These are phyloP conservation scores for Clavelina lepadiformis DNA, from an alignment of 23 tunicate genomes.

Conservation along the genomic window DNA sequence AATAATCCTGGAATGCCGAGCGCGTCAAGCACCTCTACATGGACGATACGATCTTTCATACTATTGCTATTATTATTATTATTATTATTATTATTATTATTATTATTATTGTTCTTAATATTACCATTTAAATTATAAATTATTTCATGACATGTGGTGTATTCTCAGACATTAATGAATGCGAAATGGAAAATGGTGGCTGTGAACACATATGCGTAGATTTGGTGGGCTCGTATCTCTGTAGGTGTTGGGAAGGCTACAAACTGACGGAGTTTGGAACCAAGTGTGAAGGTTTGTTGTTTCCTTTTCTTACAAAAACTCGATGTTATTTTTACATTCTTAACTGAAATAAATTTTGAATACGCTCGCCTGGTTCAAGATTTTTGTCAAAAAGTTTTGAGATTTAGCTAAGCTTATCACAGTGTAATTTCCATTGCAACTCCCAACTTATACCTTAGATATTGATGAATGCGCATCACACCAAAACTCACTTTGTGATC, in stretches of 20 bases:
- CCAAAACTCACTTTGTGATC: slow-evolving; percentile 26
- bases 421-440: too few relatives aligned
- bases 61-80: too few relatives aligned
- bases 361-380: neutral
- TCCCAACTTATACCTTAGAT: too few relatives aligned
- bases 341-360: neutral
- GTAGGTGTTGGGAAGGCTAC: slow-evolving; percentile 65
- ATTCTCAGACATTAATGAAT: slow-evolving; percentile 63
- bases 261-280: slow-evolving; percentile 30
- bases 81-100: too few relatives aligned
- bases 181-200: slow-evolving; percentile 56
- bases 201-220: slow-evolving; percentile 88
- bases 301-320: neutral
- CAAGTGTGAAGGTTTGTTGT: slow-evolving; percentile 55
- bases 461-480: slow-evolving; percentile 46
- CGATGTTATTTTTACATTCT: neutral
- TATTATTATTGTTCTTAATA: too few relatives aligned
- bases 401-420: neutral
- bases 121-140: too few relatives aligned
- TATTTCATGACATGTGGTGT: slow-evolving; percentile 8
- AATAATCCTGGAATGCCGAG: too few relatives aligned
- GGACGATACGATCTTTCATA: too few relatives aligned
- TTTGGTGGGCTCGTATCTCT: slow-evolving; percentile 56
- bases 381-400: neutral
- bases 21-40: too few relatives aligned